Base-by-base conservation (phyloP, 2,888 invertebrate genomes). In the Mimumesa dahlbomi region DNA sequence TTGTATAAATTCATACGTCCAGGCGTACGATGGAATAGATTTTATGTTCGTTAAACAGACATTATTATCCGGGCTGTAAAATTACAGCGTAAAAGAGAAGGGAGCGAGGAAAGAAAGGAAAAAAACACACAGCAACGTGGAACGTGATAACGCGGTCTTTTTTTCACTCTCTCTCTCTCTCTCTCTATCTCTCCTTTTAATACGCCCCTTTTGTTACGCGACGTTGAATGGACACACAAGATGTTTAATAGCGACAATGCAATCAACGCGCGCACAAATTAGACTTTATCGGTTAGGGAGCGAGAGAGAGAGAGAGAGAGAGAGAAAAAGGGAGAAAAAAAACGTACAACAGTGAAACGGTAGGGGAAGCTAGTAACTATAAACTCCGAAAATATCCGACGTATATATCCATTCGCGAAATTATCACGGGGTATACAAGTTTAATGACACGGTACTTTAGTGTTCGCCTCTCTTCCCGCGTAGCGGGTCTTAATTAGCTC, bases 401-500 rank as follows among this genome's bases (percentile, higher is more conserved):
- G 40, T 18, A 16, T n/a, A 36, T 40, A 14, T 25, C 40, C 6
- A 7, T 16, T 16, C 9, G 40, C 16, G 40, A 40, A 6, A 40
- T 40, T 18, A 40, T 6, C 4, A 14, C 34, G n/a, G 14, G 16
- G 5, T 5, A 18, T 16, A 18, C 11, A 16, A 40, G 16, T 40
- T 40, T 40, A 40, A 40, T 16, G 40, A 40, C 40, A 40, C 16
- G 16, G 5, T 16, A 6, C 16, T 40, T 16, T 16, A 16, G 16
- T 16, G n/a, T 9, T 13, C 36, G 13, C 34, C 18, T 49, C 58
- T 53, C 25, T 16, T 57, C 64, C 14, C 21, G 25, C 58, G 7
- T n/a, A n/a, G 13, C 22, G 3, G 19, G 16, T 11, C 31, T 54
- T 69, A 69, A 69, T 69, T 69, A 69, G 38, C 49, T 43, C 67